Conservation (phyloP, 2,797 vertebrate genomes). For the Columba guinea region DNA sequence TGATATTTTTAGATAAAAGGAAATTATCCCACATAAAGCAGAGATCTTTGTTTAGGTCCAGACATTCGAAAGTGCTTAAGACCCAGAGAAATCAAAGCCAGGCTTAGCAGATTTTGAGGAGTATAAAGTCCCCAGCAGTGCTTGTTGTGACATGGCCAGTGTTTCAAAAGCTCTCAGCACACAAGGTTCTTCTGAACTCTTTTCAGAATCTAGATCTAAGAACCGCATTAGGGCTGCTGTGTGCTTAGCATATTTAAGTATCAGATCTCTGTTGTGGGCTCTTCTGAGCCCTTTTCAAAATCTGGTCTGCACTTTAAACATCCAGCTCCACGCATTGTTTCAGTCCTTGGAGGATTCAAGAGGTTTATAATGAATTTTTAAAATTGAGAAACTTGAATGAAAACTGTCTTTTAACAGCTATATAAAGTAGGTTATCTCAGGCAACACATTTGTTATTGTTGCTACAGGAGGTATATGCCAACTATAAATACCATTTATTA, state of each 20-base stretch:
- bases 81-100: slow-evolving; percentile 41
- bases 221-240: background rate
- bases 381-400: slow-evolving; percentile 57
- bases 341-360: slow-evolving; percentile 52
- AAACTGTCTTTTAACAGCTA: slow-evolving; percentile 53
- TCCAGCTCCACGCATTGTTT: slow-evolving; percentile 35
- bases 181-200: slow-evolving; percentile 39
- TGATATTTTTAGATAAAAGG: background rate
- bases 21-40: background rate
- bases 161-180: slow-evolving; percentile 26
- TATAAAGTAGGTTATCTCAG: slow-evolving; percentile 69
- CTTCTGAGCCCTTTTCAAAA: slow-evolving; percentile 32
- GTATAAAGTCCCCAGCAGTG: slow-evolving; percentile 5
- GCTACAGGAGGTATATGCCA: slow-evolving; percentile 66
- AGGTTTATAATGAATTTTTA: slow-evolving; percentile 62
- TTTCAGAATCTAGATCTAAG: slow-evolving; percentile 59
- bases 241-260: slow-evolving; percentile 48
- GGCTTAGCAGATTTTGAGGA: slow-evolving; percentile 14
- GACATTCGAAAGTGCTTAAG: background rate
- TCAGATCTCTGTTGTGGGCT: background rate
- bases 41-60: background rate
- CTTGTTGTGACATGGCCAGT: slow-evolving; percentile 30
- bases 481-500: slow-evolving; percentile 66
- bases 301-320: slow-evolving; percentile 19
- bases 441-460: slow-evolving; percentile 70